Percentiles rank a stretch among this genome's conserved stretches.
These are phyloP conservation scores for Odontomachus brunneus DNA, from an alignment of 1,140 invertebrate species.

Conservation along the genomic window DNA sequence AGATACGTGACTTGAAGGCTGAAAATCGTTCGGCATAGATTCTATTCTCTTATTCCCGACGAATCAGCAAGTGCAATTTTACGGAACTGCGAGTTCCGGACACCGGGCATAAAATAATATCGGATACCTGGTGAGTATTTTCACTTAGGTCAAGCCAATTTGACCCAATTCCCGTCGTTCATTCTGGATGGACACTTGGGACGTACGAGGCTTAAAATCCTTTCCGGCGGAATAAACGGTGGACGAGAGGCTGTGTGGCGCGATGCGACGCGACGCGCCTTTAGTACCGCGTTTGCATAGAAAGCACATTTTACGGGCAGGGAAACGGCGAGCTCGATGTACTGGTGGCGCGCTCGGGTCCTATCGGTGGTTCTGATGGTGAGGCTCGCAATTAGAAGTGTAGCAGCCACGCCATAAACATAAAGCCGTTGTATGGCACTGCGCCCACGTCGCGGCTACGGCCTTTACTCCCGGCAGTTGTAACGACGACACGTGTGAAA, in stretches of 20 bases:
- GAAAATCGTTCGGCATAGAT: too few relatives aligned
- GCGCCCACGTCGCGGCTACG: slow-evolving; percentile 43
- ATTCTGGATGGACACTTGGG: neutral
- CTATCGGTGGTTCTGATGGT: slow-evolving; percentile 59
- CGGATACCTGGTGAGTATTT: neutral
- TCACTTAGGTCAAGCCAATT: neutral
- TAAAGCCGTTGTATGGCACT: slow-evolving; percentile 35
- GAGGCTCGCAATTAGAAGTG: slow-evolving; percentile 66
- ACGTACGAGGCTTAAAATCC: slow-evolving; percentile 17
- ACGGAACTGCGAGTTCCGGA: too few relatives aligned
- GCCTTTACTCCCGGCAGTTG: slow-evolving; percentile 28
- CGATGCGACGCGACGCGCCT: slow-evolving; percentile 32
- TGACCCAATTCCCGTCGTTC: slow-evolving; percentile 14
- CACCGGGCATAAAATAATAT: slow-evolving; percentile 15
- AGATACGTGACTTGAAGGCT: too few relatives aligned
- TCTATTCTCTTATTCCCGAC: too few relatives aligned
- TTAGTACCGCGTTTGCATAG: slow-evolving; percentile 71
- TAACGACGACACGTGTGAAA: slow-evolving; percentile 39
- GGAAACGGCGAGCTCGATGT: neutral
- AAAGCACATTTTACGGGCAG: slow-evolving; percentile 60
- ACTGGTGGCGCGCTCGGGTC: neutral
- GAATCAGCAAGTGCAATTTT: too few relatives aligned
- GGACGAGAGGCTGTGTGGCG: neutral
- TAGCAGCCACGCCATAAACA: slow-evolving; percentile 64
- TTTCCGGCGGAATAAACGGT: slow-evolving; percentile 22